phyloP scores from a whole-genome alignment of 1,140 invertebrate species.

The Thalassaphorura encarpata region DNA sequence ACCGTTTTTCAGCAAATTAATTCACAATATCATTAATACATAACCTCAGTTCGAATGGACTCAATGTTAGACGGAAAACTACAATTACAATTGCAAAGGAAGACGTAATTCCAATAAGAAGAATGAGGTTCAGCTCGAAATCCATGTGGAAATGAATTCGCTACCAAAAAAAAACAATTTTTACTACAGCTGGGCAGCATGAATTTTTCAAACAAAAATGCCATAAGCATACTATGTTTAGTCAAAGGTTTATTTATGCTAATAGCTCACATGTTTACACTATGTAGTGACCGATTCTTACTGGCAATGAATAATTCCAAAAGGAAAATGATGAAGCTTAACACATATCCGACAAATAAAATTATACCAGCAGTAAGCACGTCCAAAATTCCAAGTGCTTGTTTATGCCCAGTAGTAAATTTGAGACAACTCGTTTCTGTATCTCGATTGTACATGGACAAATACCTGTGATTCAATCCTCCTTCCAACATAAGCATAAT shows the following conservation, averaged over 20 bases:
- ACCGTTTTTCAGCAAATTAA: no score
- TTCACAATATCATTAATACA: no score
- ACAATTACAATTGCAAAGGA: no score
- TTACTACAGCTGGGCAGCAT: background rate
- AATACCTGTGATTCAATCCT: background rate
- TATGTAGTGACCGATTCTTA: no score
- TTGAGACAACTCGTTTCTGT: background rate
- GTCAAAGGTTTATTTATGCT: no score
- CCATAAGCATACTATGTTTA: no score
- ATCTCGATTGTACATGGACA: background rate
- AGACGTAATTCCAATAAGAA: background rate
- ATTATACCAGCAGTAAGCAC: background rate
- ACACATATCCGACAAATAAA: background rate
- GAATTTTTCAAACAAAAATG: no score
- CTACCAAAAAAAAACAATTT: background rate
- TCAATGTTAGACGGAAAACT: no score
- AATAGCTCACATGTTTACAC: no score
- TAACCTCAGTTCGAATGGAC: no score
- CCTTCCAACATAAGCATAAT: conserved; percentile 1
- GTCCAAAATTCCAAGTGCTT: background rate
- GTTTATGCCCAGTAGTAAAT: background rate
- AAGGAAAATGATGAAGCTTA: background rate
- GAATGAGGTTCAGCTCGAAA: conserved; percentile 2
- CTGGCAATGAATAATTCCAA: no score
- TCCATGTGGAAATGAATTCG: background rate